phyloP scores from a whole-genome alignment of 2,113 vertebrate species.

The Pangasianodon gigas region DNA sequence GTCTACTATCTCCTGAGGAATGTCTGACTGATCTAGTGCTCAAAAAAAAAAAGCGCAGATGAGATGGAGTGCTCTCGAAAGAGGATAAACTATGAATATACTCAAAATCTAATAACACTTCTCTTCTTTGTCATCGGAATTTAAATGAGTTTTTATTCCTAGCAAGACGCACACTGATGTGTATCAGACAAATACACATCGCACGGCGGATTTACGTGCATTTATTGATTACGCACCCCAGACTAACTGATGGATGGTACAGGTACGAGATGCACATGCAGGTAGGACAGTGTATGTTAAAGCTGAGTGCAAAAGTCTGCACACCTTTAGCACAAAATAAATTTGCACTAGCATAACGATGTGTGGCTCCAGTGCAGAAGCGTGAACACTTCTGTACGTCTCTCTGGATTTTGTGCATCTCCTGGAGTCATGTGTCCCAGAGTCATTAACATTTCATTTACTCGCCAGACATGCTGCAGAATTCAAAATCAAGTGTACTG shows the following conservation, averaged over 20 bases:
- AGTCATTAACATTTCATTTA: neutral
- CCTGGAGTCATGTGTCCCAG: neutral
- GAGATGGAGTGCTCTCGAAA: constrained; percentile 1
- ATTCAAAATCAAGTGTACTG: neutral
- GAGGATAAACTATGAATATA: constrained; percentile 31
- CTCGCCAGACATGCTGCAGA: neutral
- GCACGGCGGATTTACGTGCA: neutral
- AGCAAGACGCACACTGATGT: neutral
- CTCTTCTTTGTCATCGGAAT: neutral
- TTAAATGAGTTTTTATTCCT: neutral
- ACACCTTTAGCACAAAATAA: neutral
- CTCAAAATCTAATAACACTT: constrained; percentile 8
- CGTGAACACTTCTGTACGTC: neutral
- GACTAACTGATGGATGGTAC: neutral
- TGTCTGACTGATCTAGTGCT: constrained; percentile 23
- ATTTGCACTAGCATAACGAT: too few species aligned
- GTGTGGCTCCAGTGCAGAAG: neutral
- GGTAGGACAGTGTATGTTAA: neutral
- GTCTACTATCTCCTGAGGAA: constrained; percentile 35
- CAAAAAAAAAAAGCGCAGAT: neutral
- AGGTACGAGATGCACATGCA: neutral
- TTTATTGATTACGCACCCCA: neutral
- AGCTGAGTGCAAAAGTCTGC: neutral
- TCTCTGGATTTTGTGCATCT: neutral
- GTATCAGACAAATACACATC: neutral